phyloP scores from a whole-genome alignment of 2,888 invertebrate species.

The Drosophila lutescens region DNA sequence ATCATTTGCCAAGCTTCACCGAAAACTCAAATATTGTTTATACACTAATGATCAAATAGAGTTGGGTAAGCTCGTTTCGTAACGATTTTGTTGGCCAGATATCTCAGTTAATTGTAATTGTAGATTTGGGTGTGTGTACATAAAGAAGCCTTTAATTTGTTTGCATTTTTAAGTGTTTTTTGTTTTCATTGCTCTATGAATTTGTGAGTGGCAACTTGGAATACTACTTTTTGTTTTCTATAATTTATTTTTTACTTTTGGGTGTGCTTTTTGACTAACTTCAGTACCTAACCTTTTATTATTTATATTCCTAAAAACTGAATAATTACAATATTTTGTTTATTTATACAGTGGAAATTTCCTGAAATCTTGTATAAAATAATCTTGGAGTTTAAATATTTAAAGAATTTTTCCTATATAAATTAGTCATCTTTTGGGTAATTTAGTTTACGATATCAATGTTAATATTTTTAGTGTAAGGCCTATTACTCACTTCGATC shows the following conservation, averaged over 20 bases:
- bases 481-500: no score
- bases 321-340: no score
- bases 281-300: no score
- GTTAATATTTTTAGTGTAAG: neutral
- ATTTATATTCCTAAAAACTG: no score
- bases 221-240: neutral
- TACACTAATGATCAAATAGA: conserved; percentile 28
- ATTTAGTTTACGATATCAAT: neutral
- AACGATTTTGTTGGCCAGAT: conserved; percentile 3
- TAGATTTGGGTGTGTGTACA: neutral
- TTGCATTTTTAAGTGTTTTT: conserved; percentile 1
- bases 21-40: conserved; percentile 12
- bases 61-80: conserved; percentile 35
- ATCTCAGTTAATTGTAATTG: conserved; percentile 21
- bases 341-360: no score
- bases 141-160: conserved; percentile 10
- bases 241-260: neutral
- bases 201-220: neutral
- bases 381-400: neutral
- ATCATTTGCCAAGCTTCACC: conserved; percentile 15
- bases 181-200: neutral
- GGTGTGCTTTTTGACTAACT: neutral
- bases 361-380: no score
- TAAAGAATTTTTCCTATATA: neutral
- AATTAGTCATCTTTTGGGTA: no score